Evolutionary conservation across 2,797 vertebrate genomes (phyloP).

Genomic region (Rhabdomys pumilio): DNA sequence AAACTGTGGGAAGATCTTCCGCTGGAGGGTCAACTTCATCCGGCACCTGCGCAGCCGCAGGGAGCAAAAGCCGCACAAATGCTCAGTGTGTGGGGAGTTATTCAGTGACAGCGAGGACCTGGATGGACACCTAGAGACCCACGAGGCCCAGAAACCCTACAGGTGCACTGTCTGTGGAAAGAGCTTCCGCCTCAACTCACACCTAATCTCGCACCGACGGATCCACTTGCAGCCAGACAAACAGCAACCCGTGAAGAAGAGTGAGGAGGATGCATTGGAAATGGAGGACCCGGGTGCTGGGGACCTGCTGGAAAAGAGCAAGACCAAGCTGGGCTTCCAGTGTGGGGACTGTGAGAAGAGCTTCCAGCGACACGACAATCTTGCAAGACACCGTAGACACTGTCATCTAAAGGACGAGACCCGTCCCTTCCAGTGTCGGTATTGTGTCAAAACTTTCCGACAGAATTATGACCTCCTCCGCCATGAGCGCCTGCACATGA

Average conservation of each 20-base stretch:
- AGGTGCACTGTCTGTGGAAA: conserved; percentile 76
- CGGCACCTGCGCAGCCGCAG: conserved; percentile 81
- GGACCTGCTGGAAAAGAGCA: background rate
- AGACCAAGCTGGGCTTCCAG: background rate
- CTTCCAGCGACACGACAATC: conserved; percentile 74
- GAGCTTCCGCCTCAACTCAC: conserved; percentile 81
- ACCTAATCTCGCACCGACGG: conserved; percentile 79
- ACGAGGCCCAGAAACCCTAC: conserved; percentile 77
- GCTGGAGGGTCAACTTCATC: conserved; percentile 85
- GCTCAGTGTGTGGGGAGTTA: conserved; percentile 77
- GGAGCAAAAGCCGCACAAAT: conserved; percentile 74
- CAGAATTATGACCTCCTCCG: conserved; percentile 84
- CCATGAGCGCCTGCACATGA: conserved; percentile 85
- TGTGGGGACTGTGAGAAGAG: conserved; percentile 75
- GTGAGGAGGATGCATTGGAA: background rate
- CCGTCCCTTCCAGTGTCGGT: conserved; percentile 75
- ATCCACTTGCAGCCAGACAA: conserved; percentile 37
- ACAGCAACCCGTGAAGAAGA: background rate
- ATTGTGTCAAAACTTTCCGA: conserved; percentile 82
- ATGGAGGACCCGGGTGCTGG: accelerated
- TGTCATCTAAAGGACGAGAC: conserved; percentile 34
- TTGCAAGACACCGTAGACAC: conserved; percentile 72
- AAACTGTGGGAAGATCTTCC: conserved; percentile 82
- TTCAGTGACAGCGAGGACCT: conserved; percentile 81
- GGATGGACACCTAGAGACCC: conserved; percentile 78